Evolutionary conservation across 2,797 vertebrate species (phyloP), one percentile per base, ranked within the genome.

Genomic region (Lagocephalus sceleratus): DNA sequence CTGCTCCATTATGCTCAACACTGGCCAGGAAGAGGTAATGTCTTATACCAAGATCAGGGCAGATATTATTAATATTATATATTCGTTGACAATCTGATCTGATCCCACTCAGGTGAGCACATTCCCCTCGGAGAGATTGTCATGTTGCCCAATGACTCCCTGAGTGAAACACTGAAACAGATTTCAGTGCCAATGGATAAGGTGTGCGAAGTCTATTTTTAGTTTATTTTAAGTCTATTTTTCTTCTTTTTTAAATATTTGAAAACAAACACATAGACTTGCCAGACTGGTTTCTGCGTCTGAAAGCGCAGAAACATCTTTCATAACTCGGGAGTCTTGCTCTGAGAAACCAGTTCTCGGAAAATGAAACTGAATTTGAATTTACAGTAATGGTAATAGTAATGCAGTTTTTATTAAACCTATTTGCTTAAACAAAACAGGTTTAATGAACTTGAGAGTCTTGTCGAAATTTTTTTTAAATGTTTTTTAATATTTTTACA

Each of bases 21-120:
- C 14, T 92, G 90, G 91, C 74, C 87, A 2, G 89, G 89, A 29
- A 85, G 67, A 85, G 68, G 91, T 92, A 85, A 61, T 3, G 49
- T 56, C 14, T 21, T 26, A n/a, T 17, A 7, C 49, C 10, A 54
- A 8, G 21, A 22, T 29, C 12, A 20, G 25, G 29, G 0, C 12
- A 17, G 5, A 10, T 6, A 21, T 20, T 20, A 35, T 51, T 51
- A 21, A 35, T 32, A 22, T 45, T 21, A 14, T 45, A 22, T 21
- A 22, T 23, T 15, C 11, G 22, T n/a, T 16, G 5, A 23, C 48
- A 57, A 16, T 53, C 14, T 59, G 5, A 12, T 76, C 47, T 76
- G 19, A 29, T 60, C 75, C 23, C 71, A 0, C 12, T 23, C 51
- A 92, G 91, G 70, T 73, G 83, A 74, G 25, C 58, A 66, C 6